phyloP scores from a whole-genome alignment of 2,888 invertebrate genomes.

The Sturmia bella region DNA sequence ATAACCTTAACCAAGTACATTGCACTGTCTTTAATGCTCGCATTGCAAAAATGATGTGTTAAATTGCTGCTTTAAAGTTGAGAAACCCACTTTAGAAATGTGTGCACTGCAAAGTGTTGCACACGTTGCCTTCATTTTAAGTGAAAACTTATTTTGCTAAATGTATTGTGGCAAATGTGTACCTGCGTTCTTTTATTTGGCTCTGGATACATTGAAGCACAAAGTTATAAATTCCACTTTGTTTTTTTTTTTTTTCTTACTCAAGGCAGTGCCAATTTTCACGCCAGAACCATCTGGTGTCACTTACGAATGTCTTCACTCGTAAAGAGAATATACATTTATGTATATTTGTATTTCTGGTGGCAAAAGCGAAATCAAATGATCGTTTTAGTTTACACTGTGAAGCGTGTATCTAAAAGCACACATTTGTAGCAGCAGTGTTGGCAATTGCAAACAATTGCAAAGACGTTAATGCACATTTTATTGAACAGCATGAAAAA shows the following conservation, averaged over 20 bases:
- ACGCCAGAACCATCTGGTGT: conserved; percentile 69
- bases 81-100: not conserved
- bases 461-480: conserved; percentile 47
- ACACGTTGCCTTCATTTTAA: conserved; percentile 49
- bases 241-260: conserved; percentile 24
- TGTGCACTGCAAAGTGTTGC: not conserved
- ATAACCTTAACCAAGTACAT: conserved; percentile 8
- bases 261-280: conserved; percentile 68
- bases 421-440: conserved; percentile 5
- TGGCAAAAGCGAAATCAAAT: too few species aligned
- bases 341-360: not conserved
- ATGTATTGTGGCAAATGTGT: conserved; percentile 24
- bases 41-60: conserved; percentile 47
- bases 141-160: conserved; percentile 35
- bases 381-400: too few species aligned
- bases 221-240: conserved; percentile 69
- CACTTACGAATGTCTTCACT: conserved; percentile 41
- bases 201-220: conserved; percentile 19
- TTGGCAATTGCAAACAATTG: conserved; percentile 50
- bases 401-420: not conserved
- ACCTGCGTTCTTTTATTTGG: conserved; percentile 1
- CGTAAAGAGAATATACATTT: not conserved
- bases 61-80: conserved; percentile 39
- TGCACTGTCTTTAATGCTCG: conserved; percentile 16
- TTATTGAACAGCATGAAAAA: conserved; percentile 16